Conservation (phyloP, 2,888 invertebrate species). For the Lycocerus yunnanus region DNA sequence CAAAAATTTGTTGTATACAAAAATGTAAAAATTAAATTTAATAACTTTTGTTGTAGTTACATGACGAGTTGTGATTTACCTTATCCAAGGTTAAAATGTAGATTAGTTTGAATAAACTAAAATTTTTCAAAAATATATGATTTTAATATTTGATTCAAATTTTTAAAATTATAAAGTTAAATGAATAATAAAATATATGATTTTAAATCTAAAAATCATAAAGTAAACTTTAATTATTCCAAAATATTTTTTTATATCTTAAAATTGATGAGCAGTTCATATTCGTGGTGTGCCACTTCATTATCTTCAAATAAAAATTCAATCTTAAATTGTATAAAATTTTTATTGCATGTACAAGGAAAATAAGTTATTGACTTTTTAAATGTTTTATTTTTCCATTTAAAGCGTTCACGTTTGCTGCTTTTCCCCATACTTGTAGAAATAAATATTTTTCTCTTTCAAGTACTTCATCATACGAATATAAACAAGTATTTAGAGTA, state of each 20-base stretch:
- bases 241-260: too few species aligned
- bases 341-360: too few species aligned
- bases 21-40: neutral
- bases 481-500: neutral
- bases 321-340: too few species aligned
- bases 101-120: neutral
- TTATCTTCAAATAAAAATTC: too few species aligned
- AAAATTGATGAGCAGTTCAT: too few species aligned
- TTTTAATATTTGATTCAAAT: too few species aligned
- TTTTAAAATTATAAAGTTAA: too few species aligned
- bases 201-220: too few species aligned
- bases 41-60: neutral
- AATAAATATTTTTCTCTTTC: neutral
- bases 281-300: too few species aligned
- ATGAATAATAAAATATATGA: too few species aligned
- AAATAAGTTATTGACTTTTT: conserved; percentile 33
- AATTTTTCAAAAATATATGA: neutral
- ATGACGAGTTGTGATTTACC: neutral
- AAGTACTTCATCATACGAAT: neutral
- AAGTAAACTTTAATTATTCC: too few species aligned
- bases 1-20: too few species aligned
- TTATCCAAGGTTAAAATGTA: neutral
- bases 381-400: neutral
- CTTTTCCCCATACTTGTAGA: neutral
- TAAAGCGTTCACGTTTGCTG: neutral